Conservation (phyloP, 2,113 vertebrate genomes). For the Bujurquina vittata region DNA sequence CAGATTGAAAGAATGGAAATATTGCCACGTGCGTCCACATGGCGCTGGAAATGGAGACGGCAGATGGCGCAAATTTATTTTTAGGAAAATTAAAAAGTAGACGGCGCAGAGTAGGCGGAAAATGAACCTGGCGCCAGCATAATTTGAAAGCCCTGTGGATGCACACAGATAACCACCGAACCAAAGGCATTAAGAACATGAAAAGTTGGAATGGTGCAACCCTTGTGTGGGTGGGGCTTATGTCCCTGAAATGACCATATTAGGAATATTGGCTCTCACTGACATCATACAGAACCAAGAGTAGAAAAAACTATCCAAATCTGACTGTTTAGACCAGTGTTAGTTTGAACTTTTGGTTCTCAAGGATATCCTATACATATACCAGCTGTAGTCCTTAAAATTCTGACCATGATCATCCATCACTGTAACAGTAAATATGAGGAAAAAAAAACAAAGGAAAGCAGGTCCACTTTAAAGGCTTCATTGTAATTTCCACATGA, state of each 20-base stretch:
- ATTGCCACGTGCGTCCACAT: no score
- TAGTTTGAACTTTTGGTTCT: background rate
- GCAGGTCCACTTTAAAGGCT: fast-evolving
- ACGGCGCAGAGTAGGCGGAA: no score
- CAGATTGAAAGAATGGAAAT: no score
- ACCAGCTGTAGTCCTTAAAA: background rate
- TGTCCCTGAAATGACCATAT: background rate
- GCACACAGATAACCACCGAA: background rate
- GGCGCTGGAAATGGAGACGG: no score
- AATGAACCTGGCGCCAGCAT: no score
- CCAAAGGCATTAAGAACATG: background rate
- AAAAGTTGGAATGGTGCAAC: background rate
- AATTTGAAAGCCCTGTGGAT: no score
- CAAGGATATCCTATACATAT: background rate
- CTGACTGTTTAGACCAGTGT: fast-evolving
- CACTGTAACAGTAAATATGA: fast-evolving
- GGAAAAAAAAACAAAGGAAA: fast-evolving
- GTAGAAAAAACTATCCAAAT: background rate
- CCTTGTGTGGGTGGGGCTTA: background rate
- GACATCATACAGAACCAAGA: background rate
- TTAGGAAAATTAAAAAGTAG: no score
- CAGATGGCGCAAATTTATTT: no score
- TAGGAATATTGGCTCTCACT: background rate
- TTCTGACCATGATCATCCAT: fast-evolving
- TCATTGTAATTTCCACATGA: background rate